Evolutionary conservation across 2,888 invertebrate species (phyloP), one percentile per base, ranked within the genome.

Genomic region (Lottia gigantea): DNA sequence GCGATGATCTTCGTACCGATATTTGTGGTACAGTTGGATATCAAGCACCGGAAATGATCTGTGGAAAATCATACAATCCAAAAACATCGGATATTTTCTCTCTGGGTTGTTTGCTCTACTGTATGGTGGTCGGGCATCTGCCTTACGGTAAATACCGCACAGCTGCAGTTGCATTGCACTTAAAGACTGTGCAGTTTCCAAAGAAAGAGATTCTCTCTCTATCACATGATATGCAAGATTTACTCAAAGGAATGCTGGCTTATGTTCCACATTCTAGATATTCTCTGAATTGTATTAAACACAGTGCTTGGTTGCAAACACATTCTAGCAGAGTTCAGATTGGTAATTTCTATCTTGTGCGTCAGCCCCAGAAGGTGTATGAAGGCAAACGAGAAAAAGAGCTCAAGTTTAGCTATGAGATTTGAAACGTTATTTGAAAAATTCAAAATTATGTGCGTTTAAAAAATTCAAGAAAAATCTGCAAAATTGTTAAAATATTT

Each of bases 1-100:
- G 79, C 0, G 83, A 82, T 64, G 76, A 78, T 6, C 73, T 83
- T 7, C 77, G 80, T 46, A 76, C 79, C 8, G 82, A 82, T 47
- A 76, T 78, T 19, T 81, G 80, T 67, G 85, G 83, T 19, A 78
- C 78, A 23, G 69, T 76, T 65, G 82, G 78, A 64, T 84, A 76
- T 67, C 85, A 80, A 75, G 82, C 86, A 1, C 85, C 86, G n/a
- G 85, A 86, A 74, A 76, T 86, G 15, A 64, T 85, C 40, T 69
- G 77, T 55, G 76, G 77, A 46, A 66, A 45, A 3, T 78, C 83
- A 0, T 85, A 83, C 73, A 81, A 85, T 71, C 85, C 86, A 0
- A 78, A 77, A 55, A 65, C 79, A 15, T 76, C 76, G 0, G 86
- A 86, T 70, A 72, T 84, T 46, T 86, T 84, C 83, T 80, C 84